Conservation (phyloP, 2,797 vertebrate species). For the Lepus oiostolus region DNA sequence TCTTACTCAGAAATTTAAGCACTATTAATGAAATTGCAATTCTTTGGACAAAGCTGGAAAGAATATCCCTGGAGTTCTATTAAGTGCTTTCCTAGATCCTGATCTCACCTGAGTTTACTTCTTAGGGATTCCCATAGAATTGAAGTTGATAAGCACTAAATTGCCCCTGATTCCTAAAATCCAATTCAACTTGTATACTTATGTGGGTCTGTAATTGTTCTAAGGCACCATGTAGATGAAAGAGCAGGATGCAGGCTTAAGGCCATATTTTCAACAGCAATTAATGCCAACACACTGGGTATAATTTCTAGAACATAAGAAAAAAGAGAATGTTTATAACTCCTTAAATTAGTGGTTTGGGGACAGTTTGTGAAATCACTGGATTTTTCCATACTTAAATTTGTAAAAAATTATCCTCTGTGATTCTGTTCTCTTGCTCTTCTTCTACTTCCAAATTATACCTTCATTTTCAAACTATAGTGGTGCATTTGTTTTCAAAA, state of each 20-base stretch:
- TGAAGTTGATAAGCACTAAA: accelerated
- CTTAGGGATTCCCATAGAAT: neutral
- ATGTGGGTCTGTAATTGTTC: neutral
- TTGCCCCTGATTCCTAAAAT: neutral
- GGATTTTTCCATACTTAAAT: conserved; percentile 8
- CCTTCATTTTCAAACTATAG: conserved; percentile 7
- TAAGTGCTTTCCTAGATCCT: neutral
- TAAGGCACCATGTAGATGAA: neutral
- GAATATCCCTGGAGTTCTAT: neutral
- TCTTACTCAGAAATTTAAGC: conserved; percentile 1
- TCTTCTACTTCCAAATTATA: conserved; percentile 45
- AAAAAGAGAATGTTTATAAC: neutral
- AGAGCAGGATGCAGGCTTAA: neutral
- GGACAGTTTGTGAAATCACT: conserved; percentile 28
- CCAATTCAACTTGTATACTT: neutral
- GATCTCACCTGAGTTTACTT: neutral
- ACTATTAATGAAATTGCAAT: neutral
- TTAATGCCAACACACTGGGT: neutral
- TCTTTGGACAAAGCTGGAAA: neutral
- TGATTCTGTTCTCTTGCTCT: neutral
- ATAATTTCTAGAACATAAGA: neutral
- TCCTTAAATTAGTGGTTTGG: neutral
- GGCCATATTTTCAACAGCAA: neutral
- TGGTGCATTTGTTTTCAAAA: neutral
- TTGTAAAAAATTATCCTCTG: neutral